phyloP scores from a whole-genome alignment of 2,797 vertebrate genomes.

The Poeciliopsis infans region DNA sequence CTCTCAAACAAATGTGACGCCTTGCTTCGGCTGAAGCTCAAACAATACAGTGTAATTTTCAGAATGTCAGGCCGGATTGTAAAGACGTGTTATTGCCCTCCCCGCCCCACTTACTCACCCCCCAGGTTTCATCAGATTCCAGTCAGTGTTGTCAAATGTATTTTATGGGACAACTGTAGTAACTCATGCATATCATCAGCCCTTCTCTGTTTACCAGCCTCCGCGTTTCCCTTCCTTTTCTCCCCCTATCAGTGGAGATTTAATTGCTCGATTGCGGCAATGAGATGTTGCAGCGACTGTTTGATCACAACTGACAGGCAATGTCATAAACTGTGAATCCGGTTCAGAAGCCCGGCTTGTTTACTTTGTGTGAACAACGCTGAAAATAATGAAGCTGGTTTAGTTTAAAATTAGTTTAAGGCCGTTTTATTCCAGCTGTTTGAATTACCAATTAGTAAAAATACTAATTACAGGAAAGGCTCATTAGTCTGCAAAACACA shows the following conservation, averaged over 20 bases:
- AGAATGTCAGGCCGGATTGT: conserved; percentile 41
- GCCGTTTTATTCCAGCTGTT: neutral
- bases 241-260: conserved; percentile 27
- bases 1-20: conserved; percentile 37
- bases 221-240: neutral
- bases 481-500: neutral
- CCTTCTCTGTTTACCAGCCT: conserved; percentile 6
- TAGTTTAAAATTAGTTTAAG: neutral
- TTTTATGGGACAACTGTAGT: conserved; percentile 54
- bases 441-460: neutral
- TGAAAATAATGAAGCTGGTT: neutral
- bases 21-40: conserved; percentile 55
- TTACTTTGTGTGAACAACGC: neutral
- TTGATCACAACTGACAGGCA: neutral
- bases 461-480: neutral
- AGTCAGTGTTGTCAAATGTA: conserved; percentile 38
- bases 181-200: conserved; percentile 59
- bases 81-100: conserved; percentile 15
- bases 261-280: conserved; percentile 9
- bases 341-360: neutral
- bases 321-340: neutral
- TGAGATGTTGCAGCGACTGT: neutral
- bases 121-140: conserved; percentile 37
- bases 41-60: conserved; percentile 36
- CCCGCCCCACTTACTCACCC: neutral